Base-by-base conservation (phyloP, 2,797 vertebrate genomes). In the Epinephelus malabaricus region DNA sequence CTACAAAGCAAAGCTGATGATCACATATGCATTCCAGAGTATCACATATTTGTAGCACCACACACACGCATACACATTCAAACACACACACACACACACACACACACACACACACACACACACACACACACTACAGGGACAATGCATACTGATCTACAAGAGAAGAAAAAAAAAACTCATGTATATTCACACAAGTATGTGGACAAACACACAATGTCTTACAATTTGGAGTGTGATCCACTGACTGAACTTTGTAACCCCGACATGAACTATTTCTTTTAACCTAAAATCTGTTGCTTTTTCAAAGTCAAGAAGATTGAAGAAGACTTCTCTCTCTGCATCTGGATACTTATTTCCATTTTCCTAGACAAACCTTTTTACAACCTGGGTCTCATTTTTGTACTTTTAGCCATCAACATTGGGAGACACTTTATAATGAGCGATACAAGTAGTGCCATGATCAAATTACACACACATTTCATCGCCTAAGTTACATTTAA, bases 1-100 rank as follows among this genome's bases (percentile, higher is more conserved):
- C 77, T 80, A 87, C 86, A 87, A 88, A 90, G 89, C 58, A 58
- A 73, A 86, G 74, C 47, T 58, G 55, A 68, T 13, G 56, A 60
- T 64, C 78, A 61, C 61, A 75, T 63, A 74, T 61, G 43, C 63
- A 90, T 87, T 88, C 76, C 82, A 67, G 49, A 10, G 62, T 38
- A 47, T 55, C 49, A 45, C 76, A 76, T 78, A 80, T 73, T 61
- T 67, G 27, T 30, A 49, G 15, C 78, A 15, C 6, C 56, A 30
- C 53, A 46, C 27, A 66, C 75, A 63, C 55, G 38, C 53, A 61
- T 61, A 73, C 54, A 76, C 51, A 63, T 6, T 30, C 27, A 23
- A n/a, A 60, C 58, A 66, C 43, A 45, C 46, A 45, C 58, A 71
- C 18, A 23, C 43, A 21, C 9, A 40, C 27, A 7, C 34, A 34